Conservation (phyloP, 2,888 invertebrate species). For the Muschampia plurimacula region DNA sequence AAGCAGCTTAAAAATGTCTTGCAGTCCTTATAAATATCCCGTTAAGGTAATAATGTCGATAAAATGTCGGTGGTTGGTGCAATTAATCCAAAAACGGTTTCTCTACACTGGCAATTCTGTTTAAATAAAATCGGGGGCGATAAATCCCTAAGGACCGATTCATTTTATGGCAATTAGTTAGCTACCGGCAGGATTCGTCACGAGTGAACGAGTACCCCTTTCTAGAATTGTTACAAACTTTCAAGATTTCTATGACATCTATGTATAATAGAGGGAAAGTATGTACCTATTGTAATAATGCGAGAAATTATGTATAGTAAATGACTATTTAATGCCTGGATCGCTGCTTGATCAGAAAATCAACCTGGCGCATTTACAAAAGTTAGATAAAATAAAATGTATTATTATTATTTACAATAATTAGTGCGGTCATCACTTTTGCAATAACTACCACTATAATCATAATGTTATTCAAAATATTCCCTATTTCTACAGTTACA, state of each 20-base stretch:
- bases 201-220: slow-evolving; percentile 82
- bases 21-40: not conserved
- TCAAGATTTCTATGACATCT: not conserved
- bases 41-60: slow-evolving; percentile 7
- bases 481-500: too few species aligned
- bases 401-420: too few species aligned
- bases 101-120: slow-evolving; percentile 69
- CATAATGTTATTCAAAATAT: too few species aligned
- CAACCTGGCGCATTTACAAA: too few species aligned
- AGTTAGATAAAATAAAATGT: too few species aligned
- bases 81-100: slow-evolving; percentile 39
- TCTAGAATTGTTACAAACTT: slow-evolving; percentile 38
- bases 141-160: slow-evolving; percentile 73
- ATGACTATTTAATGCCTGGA: too few species aligned
- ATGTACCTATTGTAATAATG: too few species aligned
- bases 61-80: slow-evolving; percentile 12
- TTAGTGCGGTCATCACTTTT: too few species aligned
- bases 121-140: slow-evolving; percentile 77
- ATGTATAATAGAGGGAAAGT: not conserved
- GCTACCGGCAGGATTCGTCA: slow-evolving; percentile 81
- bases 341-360: too few species aligned
- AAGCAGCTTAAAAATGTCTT: not conserved
- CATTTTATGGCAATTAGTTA: slow-evolving; percentile 85
- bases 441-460: too few species aligned
- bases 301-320: too few species aligned